Evolutionary conservation across 2,888 invertebrate species (phyloP), one percentile per base, ranked within the genome.

Genomic region (Hermodice carunculata): DNA sequence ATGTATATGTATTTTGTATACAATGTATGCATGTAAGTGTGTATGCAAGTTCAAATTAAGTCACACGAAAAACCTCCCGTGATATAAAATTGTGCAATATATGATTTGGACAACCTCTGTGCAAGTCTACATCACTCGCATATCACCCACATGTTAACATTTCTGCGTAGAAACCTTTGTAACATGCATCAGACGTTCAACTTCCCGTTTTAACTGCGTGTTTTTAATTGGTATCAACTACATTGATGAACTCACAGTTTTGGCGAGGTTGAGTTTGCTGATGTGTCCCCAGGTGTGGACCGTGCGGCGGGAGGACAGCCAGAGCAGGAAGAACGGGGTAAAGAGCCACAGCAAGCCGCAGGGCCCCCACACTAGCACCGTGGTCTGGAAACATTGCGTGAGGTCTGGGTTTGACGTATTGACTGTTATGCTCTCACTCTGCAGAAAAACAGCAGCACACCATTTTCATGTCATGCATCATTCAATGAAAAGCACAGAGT

Each of bases 171-270:
- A 29, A 44, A 5, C 17, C 17, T 42, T 24, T 58, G 60, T 60
- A 24, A 64, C 64, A 28, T 31, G 49, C 49, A 66, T 28, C 51
- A 42, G 32, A 54, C 54, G 19, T 61, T 57, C 28, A n/a, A n/a
- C n/a, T n/a, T n/a, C n/a, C n/a, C n/a, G n/a, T n/a, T n/a, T n/a
- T n/a, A n/a, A n/a, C n/a, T n/a, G n/a, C n/a, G n/a, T n/a, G n/a
- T n/a, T n/a, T n/a, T n/a, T n/a, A n/a, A n/a, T n/a, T n/a, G 40
- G 14, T 40, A 17, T 14, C n/a, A 40, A 40, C n/a, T 40, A n/a
- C n/a, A 44, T n/a, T 31, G 14, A 51, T 29, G 3, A 8, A 14
- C 34, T 53, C 37, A 54, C 54, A 40, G 43, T 54, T 19, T 54
- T 54, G 28, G 42, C 40, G 11, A 54, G n/a, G 54, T 54, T 54